Evolutionary conservation across 1,140 invertebrate genomes (phyloP).

Genomic region (Aphaenogaster floridana): DNA sequence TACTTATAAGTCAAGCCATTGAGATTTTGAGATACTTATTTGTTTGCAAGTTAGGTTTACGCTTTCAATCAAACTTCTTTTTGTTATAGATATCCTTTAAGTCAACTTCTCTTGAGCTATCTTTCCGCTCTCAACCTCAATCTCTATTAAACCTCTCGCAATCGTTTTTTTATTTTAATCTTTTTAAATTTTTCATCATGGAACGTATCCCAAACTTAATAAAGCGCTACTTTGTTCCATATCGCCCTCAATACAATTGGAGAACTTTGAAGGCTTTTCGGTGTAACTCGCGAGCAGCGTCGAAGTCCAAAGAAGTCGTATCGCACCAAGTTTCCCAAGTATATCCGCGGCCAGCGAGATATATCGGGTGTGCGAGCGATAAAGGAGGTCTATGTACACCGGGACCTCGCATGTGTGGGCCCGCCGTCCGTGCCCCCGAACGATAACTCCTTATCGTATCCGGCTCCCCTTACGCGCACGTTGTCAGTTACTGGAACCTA

Average conservation of each 20-base stretch:
- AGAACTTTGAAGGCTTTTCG: slow-evolving; percentile 19
- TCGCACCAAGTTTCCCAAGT: slow-evolving; percentile 65
- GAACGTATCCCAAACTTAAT: neutral
- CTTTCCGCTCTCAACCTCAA: neutral
- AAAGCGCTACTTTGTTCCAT: neutral
- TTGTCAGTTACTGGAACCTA: slow-evolving; percentile 72
- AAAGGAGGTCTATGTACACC: slow-evolving; percentile 58
- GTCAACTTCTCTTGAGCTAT: neutral
- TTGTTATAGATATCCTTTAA: neutral
- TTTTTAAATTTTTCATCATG: neutral
- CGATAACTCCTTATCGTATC: slow-evolving; percentile 85
- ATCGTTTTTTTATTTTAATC: neutral
- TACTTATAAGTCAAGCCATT: neutral
- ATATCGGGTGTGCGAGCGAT: slow-evolving; percentile 70
- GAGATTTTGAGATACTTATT: slow-evolving; percentile 6
- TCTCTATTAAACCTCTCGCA: neutral
- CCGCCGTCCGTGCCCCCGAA: slow-evolving; percentile 70
- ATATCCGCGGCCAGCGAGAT: slow-evolving; percentile 63
- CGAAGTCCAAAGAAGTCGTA: slow-evolving; percentile 35
- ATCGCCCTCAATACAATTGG: slow-evolving; percentile 3
- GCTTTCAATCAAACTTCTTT: neutral
- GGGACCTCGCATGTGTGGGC: slow-evolving; percentile 52
- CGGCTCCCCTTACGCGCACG: slow-evolving; percentile 81
- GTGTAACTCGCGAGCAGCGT: neutral
- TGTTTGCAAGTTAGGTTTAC: neutral